Conservation (phyloP, 1,140 invertebrate genomes). For the Heterodera schachtii region DNA sequence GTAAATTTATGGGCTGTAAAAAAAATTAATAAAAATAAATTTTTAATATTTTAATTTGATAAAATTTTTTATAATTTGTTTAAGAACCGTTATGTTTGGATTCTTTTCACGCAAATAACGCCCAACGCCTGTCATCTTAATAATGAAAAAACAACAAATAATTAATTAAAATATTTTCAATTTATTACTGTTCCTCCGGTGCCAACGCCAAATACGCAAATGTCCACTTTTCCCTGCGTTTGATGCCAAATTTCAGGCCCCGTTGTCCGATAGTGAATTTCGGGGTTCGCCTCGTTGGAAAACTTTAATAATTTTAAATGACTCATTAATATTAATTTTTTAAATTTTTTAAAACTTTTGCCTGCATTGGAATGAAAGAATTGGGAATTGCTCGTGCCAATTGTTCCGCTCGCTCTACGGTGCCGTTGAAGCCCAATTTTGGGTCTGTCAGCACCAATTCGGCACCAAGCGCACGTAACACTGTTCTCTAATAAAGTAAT, state of each 20-base stretch:
- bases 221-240: constrained; percentile 60
- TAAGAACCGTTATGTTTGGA: constrained; percentile 48
- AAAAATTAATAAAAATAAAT: too few relatives aligned
- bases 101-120: constrained; percentile 55
- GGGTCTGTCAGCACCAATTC: constrained; percentile 60
- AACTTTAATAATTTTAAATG: constrained; percentile 49
- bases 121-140: constrained; percentile 61
- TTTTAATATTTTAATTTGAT: too few relatives aligned
- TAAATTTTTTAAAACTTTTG: constrained; percentile 26
- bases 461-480: constrained; percentile 61
- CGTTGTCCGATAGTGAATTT: constrained; percentile 61
- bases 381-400: constrained; percentile 56
- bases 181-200: constrained; percentile 54
- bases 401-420: constrained; percentile 60
- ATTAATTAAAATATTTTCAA: neutral
- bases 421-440: constrained; percentile 54
- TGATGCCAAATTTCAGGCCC: constrained; percentile 64
- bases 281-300: constrained; percentile 60
- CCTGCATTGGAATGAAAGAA: constrained; percentile 56
- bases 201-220: constrained; percentile 61
- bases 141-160: neutral
- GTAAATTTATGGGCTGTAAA: too few relatives aligned
- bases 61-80: too few relatives aligned
- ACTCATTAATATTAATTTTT: constrained; percentile 7
- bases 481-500: too few relatives aligned